Percentiles rank a stretch among this genome's conserved stretches.
Conservation (phyloP, 92 coral and sea anemone genomes). For the Parazoanthus swiftii region DNA sequence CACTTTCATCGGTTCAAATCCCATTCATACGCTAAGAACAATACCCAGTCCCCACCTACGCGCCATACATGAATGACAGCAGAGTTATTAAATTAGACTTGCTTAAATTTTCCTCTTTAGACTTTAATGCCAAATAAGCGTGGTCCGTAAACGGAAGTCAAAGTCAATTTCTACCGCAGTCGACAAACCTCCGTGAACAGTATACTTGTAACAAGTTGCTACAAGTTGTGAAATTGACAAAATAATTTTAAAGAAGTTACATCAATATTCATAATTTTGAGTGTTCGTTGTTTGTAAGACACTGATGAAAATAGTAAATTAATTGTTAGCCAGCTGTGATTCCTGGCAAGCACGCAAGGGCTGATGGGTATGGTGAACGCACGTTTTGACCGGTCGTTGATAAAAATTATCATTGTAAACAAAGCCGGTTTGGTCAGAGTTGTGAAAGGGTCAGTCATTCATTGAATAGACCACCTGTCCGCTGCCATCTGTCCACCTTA, state of each 20-base stretch:
- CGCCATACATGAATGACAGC: conserved; percentile 31
- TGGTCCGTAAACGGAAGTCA: conserved; percentile 1
- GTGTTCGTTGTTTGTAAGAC: conserved; percentile 20
- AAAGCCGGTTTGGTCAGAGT: conserved; percentile 16
- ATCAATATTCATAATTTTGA: conserved; percentile 35
- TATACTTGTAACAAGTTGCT: neutral
- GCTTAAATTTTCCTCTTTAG: neutral
- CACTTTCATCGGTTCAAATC: conserved; percentile 76
- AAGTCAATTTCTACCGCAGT: neutral
- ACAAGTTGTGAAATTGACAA: conserved; percentile 35
- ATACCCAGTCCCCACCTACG: conserved; percentile 68
- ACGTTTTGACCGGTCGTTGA: conserved; percentile 20
- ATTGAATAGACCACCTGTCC: conserved; percentile 39
- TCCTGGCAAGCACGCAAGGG: conserved; percentile 9
- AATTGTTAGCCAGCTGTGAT: conserved; percentile 17
- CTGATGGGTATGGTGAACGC: conserved; percentile 23
- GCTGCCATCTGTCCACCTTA: conserved; percentile 35
- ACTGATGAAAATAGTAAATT: conserved; percentile 16
- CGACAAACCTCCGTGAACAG: neutral
- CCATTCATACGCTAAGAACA: conserved; percentile 79
- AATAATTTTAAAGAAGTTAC: conserved; percentile 13
- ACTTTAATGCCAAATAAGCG: neutral
- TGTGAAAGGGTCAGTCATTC: conserved; percentile 35
- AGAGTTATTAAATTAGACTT: conserved; percentile 10
- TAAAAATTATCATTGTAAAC: conserved; percentile 18